Base-by-base conservation (phyloP, 2,113 vertebrate genomes). In the Orthonyx spaldingii region DNA sequence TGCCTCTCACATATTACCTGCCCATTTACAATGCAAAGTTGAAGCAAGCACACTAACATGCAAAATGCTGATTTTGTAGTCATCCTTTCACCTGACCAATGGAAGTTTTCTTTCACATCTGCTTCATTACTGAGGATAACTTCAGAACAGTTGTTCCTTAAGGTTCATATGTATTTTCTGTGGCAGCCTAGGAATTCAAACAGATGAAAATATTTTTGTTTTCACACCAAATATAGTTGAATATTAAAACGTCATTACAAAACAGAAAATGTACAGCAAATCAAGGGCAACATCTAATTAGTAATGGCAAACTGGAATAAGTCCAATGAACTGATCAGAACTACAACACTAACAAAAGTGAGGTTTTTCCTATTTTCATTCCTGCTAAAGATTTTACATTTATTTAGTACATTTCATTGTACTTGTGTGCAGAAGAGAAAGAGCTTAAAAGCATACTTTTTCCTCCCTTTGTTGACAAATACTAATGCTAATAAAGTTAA, bases 1-100 rank as follows among this genome's bases (percentile, higher is more conserved):
- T 96, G 68, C 55, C 95, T 96, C 42, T 94, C 94, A 94, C 98
- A 98, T 91, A 94, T 63, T 13, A 47, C 81, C 77, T 97, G 98
- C 35, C 97, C 86, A 47, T 70, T 92, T 80, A 88, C 86, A 41
- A 69, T 9, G 5, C 30, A 91, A 10, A 70, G 47, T 8, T 92
- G 94, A 94, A 97, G 90, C 75, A 95, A 63, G 57, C 69, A 68
- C 2, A 37, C 10, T 10, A 85, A 65, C 7, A 84, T 2, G 41
- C 5, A 2, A 53, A 82, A 39, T 44, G 79, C 5, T 84, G 87
- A 60, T 59, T 90, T 97, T 3, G 10, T 17, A 44, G 53, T 61
- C 94, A 97, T 97, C 8, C 1, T 86, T 87, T 60, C 37, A 49
- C 13, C 6, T 37, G 41, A 32, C 10, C 84, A 68, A 56, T 37